These are phyloP conservation scores for Ochropleura plecta DNA, from an alignment of 2,888 invertebrate species.

Conservation along the genomic window DNA sequence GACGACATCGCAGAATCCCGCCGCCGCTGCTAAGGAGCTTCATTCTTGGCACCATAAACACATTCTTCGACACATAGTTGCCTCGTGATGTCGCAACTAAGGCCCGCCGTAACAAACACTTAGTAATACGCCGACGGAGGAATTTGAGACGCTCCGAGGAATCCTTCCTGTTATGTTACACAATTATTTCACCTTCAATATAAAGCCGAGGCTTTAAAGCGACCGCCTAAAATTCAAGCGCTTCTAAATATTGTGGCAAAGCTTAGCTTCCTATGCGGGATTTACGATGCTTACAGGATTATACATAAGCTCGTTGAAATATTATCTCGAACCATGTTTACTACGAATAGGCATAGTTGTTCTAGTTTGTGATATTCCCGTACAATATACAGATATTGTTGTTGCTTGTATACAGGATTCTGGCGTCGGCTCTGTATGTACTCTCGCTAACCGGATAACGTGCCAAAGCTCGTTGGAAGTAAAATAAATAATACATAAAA, in stretches of 20 bases:
- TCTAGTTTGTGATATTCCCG: constrained; percentile 46
- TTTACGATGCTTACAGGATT: constrained; percentile 82
- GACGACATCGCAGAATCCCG: constrained; percentile 66
- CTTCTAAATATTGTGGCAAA: constrained; percentile 80
- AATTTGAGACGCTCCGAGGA: constrained; percentile 84
- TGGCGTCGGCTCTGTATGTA: constrained; percentile 40
- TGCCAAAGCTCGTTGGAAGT: constrained; percentile 71
- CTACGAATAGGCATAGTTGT: constrained; percentile 52
- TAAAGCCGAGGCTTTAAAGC: constrained; percentile 78
- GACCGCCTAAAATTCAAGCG: constrained; percentile 75
- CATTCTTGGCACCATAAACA: constrained; percentile 89
- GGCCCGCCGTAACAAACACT: constrained; percentile 82
- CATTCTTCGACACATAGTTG: constrained; percentile 90
- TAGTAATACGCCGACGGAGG: constrained; percentile 78
- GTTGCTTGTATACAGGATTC: constrained; percentile 46
- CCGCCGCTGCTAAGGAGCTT: constrained; percentile 82
- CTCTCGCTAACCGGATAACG: constrained; percentile 68
- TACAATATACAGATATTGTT: constrained; percentile 44
- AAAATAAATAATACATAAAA: constrained; percentile 80
- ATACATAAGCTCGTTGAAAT: constrained; percentile 76
- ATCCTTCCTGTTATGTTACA: constrained; percentile 79
- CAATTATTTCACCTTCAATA: constrained; percentile 83
- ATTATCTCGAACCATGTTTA: constrained; percentile 71
- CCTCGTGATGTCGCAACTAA: constrained; percentile 85
- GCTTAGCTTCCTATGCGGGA: constrained; percentile 82